Percentiles rank a stretch among this genome's conserved stretches.
Evolutionary conservation across 2,797 vertebrate species (phyloP).

Genomic region (Gymnopithys bicolor): DNA sequence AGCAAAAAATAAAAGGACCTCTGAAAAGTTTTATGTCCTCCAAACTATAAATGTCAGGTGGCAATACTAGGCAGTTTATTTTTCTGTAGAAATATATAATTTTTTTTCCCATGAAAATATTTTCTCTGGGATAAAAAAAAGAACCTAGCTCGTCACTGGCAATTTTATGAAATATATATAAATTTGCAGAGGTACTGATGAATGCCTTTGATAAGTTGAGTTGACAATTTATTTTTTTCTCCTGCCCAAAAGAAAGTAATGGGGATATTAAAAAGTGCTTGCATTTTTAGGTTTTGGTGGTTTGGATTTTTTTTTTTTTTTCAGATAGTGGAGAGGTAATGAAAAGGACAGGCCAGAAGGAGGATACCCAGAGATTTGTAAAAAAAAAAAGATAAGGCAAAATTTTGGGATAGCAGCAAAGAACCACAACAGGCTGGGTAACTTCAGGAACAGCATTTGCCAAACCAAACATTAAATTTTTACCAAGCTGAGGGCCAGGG

Average conservation of each 20-base stretch:
- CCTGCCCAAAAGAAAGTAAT: background rate
- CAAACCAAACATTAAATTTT: background rate
- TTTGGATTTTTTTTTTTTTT: background rate
- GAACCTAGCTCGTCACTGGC: background rate
- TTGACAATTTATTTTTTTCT: background rate
- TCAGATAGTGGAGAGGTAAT: background rate
- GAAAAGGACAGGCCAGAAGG: background rate
- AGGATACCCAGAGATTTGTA: background rate
- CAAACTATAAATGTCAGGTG: slow-evolving; percentile 45
- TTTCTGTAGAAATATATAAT: slow-evolving; percentile 7
- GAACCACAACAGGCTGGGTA: background rate
- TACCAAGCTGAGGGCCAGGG: background rate
- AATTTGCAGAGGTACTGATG: background rate
- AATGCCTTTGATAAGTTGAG: slow-evolving; percentile 22
- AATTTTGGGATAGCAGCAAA: background rate
- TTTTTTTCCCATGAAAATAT: background rate
- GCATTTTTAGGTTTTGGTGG: background rate
- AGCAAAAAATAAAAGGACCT: slow-evolving; percentile 49
- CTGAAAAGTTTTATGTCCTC: slow-evolving; percentile 47
- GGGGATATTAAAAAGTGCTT: background rate
- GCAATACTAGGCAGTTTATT: slow-evolving; percentile 43
- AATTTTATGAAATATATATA: slow-evolving; percentile 28
- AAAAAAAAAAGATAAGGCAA: background rate
- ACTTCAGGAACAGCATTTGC: background rate
- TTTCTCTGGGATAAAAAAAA: background rate